Base-by-base conservation (phyloP, 2,113 vertebrate species). In the Herpailurus yagouaroundi region DNA sequence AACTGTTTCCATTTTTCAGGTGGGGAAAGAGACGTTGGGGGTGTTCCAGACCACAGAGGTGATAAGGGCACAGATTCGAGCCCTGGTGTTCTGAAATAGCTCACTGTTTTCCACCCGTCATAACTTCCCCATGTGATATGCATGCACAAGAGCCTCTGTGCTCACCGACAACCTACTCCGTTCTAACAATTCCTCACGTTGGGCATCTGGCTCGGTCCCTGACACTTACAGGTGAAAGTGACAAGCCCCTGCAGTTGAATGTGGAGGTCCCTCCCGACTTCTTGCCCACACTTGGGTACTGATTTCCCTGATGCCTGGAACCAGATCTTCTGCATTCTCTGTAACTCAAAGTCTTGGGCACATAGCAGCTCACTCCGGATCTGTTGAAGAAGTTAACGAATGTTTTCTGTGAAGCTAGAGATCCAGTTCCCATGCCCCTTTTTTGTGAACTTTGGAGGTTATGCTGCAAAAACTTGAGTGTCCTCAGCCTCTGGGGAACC, bases 131-230 rank as follows among this genome's bases (percentile, higher is more conserved):
- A 7, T 0, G 4, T 0, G 19, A 16, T 2, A 29, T 3, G 7
- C 10, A 8, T 4, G 2, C 4, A 4, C 15, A 19, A 74, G 63
- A 23, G 29, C 68, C 31, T 1, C 66, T 55, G 29, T 3, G 4
- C 8, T 6, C 80, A 8, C 4, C 3, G 41, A 15, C 3, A 13
- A 12, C 31, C 4, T 0, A 12, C 14, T 3, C 11, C 48, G 45
- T 33, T 14, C 38, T 57, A 31, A 84, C 3, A 4, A 7, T 25
- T 33, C 36, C 4, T 0, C 0, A 0, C 2, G 15, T 36, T 52
- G 41, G 31, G 1, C 16, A 0, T 5, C 52, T 15, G 50, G 33
- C 18, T 76, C 38, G 14, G 15, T 0, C 14, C 71, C 45, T 23
- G 41, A 81, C 8, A 52, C 60, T 68, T 21, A 23, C 2, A 11